phyloP scores from a whole-genome alignment of 2,888 invertebrate species.

The Nymphalis urticae region DNA sequence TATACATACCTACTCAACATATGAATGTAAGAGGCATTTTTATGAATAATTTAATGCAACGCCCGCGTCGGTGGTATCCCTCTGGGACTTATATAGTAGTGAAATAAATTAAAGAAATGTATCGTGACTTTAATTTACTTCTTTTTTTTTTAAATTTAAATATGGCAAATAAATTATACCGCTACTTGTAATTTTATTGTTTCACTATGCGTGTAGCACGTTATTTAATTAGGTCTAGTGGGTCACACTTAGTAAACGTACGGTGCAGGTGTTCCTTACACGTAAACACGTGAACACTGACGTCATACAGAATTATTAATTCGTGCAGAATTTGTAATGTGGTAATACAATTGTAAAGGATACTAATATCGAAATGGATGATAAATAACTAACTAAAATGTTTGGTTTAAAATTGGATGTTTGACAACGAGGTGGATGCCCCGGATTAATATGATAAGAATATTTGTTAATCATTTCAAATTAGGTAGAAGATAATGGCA shows the following conservation, averaged over 20 bases:
- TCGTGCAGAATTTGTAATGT: neutral
- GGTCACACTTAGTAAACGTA: neutral
- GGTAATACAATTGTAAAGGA: neutral
- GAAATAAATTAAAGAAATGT: no score
- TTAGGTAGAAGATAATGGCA: neutral
- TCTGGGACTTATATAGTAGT: no score
- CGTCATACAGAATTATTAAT: slow-evolving; percentile 17
- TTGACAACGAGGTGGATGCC: neutral
- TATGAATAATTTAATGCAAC: no score
- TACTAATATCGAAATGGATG: neutral
- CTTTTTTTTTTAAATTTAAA: neutral
- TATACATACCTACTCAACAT: no score
- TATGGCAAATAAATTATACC: neutral
- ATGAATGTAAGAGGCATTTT: no score
- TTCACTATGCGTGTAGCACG: slow-evolving; percentile 10
- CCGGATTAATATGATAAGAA: neutral
- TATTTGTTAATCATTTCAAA: neutral
- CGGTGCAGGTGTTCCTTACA: slow-evolving; percentile 14
- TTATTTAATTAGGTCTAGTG: slow-evolving; percentile 2
- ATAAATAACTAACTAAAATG: no score
- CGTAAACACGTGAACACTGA: slow-evolving; percentile 25
- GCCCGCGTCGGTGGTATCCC: no score
- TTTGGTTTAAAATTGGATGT: neutral
- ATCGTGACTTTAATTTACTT: neutral
- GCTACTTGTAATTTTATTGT: neutral